Base-by-base conservation (phyloP, 2,113 vertebrate genomes). In the Apteryx owenii region DNA sequence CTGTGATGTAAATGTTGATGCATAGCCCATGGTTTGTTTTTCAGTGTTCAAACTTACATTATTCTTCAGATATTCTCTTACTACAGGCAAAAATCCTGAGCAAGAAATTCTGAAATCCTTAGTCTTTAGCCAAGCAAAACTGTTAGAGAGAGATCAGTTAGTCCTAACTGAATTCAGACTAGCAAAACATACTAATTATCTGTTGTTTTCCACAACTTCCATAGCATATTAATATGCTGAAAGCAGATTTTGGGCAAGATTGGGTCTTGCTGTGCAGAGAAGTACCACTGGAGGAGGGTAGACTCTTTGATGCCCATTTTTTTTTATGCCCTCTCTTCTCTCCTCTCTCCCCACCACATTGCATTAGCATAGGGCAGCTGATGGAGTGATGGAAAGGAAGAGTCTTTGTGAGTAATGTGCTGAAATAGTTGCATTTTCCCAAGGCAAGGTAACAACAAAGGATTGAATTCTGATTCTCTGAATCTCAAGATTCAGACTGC, bases 91-190 rank as follows among this genome's bases (percentile, higher is more conserved):
- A 87, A 89, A 61, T 81, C n/a, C n/a, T 5, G 10, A 78, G 66
- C 51, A 93, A 95, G 81, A 75, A 84, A 81, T 53, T 61, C 31
- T 89, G 51, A 89, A 89, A 90, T 86, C 46, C 66, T 91, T 81
- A 14, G 36, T 44, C 38, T 85, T 64, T 64, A 78, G 19, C 46
- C 26, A 73, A 70, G 68, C 23, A 83, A 89, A 87, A 65, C 44
- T 31, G 53, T 68, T 44, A 93, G 66, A 77, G 7, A 80, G 7
- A 84, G 42, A 79, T 76, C 77, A 85, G 14, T 65, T 93, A 62
- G 48, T 77, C 53, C 66, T 66, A 33, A 83, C 48, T 40, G 33
- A 50, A 80, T 87, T 91, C 81, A 89, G 62, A 85, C 10, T 20
- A 64, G n/a, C 17, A 86, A 86, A 68, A 40, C 50, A 50, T 38